These are phyloP conservation scores for Odontomyia ornata DNA, from an alignment of 2,888 invertebrate species.

Conservation along the genomic window DNA sequence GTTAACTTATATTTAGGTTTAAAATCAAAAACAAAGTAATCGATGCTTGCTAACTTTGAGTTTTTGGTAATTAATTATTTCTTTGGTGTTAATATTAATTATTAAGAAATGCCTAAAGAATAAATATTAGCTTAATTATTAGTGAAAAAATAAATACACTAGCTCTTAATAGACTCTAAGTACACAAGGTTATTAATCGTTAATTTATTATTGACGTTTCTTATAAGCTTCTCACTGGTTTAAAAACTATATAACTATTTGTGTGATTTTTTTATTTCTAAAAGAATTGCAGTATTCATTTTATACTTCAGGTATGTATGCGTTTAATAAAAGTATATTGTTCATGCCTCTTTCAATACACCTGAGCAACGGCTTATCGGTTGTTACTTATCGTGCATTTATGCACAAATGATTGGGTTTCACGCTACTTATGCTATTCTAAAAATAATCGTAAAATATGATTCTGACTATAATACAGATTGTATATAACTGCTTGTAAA, in stretches of 20 bases:
- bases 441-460: not conserved
- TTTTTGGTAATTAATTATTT: conserved; percentile 36
- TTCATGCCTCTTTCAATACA: conserved; percentile 29
- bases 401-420: not conserved
- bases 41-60: conserved; percentile 17
- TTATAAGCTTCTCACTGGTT: conserved; percentile 20
- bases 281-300: conserved; percentile 30
- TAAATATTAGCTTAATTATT: conserved; percentile 34
- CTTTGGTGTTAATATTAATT: conserved; percentile 42
- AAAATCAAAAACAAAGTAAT: conserved; percentile 1
- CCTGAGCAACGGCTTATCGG: conserved; percentile 16
- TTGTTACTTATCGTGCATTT: not conserved
- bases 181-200: conserved; percentile 16
- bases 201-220: not conserved
- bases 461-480: not conserved
- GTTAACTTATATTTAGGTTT: not conserved
- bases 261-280: not conserved
- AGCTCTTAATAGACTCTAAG: conserved; percentile 25
- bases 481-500: not conserved
- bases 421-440: not conserved
- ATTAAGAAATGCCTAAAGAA: conserved; percentile 5
- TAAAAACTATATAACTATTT: not conserved
- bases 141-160: conserved; percentile 32
- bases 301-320: conserved; percentile 6
- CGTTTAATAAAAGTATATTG: not conserved